A percentile compares a stretch with the other conserved stretches of the same genome.
These are phyloP conservation scores for Solenodon paradoxus DNA, from an alignment of 2,113 vertebrate genomes.

Conservation along the genomic window DNA sequence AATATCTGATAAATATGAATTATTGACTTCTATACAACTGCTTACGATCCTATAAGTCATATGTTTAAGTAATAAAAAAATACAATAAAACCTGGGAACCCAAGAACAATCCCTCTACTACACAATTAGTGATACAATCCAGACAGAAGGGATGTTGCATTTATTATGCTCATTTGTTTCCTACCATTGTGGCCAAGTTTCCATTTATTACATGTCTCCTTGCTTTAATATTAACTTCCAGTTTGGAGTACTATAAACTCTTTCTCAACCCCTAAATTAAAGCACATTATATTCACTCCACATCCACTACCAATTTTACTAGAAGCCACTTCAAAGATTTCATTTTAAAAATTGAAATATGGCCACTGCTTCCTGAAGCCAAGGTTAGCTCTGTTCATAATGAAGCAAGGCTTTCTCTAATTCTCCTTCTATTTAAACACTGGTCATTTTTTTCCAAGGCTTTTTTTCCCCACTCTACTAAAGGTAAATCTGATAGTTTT, in stretches of 20 bases:
- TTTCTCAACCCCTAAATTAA: constrained; percentile 74
- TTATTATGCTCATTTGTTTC: constrained; percentile 79
- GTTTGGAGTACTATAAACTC: constrained; percentile 60
- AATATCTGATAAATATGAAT: constrained; percentile 62
- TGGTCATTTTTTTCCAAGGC: constrained; percentile 17
- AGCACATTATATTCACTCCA: constrained; percentile 63
- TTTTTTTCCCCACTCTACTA: not conserved
- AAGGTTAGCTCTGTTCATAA: constrained; percentile 32
- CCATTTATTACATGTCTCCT: constrained; percentile 74
- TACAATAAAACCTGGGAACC: constrained; percentile 51
- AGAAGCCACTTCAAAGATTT: constrained; percentile 74
- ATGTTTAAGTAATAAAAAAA: constrained; percentile 73
- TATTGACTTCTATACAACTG: not conserved
- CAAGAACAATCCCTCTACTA: constrained; percentile 32
- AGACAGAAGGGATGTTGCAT: constrained; percentile 61
- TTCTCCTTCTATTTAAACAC: constrained; percentile 49
- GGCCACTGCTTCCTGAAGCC: constrained; percentile 70
- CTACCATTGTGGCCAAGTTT: constrained; percentile 77
- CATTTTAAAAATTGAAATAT: constrained; percentile 65
- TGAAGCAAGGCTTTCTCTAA: constrained; percentile 55
- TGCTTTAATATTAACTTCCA: constrained; percentile 76
- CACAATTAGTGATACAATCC: constrained; percentile 59
- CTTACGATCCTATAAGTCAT: constrained; percentile 29
- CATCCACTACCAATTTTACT: constrained; percentile 72
- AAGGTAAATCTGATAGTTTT: not conserved